Conservation (phyloP, 2,797 vertebrate genomes). For the Clarias pachynema region DNA sequence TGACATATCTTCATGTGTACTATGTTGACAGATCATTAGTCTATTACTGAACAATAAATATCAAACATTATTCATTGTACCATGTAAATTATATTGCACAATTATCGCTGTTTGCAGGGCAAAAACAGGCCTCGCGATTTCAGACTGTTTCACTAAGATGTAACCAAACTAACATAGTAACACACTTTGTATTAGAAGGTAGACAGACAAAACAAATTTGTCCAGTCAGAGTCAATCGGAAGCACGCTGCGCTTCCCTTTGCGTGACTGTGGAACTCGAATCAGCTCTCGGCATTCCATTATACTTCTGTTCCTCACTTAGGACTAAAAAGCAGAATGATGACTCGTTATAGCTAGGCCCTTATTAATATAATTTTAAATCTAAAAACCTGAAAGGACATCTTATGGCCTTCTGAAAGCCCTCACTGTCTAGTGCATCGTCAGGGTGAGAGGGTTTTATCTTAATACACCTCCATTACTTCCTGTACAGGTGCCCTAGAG, state of each 20-base stretch:
- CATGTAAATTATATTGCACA: conserved; percentile 36
- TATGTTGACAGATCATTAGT: conserved; percentile 38
- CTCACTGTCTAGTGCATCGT: conserved; percentile 29
- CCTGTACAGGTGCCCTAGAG: conserved; percentile 55
- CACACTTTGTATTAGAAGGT: conserved; percentile 4
- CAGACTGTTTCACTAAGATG: conserved; percentile 55
- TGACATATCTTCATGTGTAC: conserved; percentile 63
- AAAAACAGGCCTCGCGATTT: conserved; percentile 33
- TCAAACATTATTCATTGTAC: conserved; percentile 40
- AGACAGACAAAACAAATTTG: neutral
- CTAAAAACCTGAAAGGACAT: conserved; percentile 63
- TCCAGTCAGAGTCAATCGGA: conserved; percentile 13
- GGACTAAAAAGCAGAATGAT: conserved; percentile 15
- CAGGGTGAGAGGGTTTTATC: conserved; percentile 1
- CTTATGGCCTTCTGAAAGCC: conserved; percentile 49
- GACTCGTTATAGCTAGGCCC: conserved; percentile 35
- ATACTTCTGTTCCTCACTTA: conserved; percentile 30
- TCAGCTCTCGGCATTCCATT: conserved; percentile 51
- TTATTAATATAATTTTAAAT: conserved; percentile 55
- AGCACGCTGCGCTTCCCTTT: conserved; percentile 49
- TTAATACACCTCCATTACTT: conserved; percentile 33
- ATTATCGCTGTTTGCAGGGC: conserved; percentile 17
- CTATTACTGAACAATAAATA: conserved; percentile 43
- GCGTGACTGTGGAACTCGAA: conserved; percentile 52
- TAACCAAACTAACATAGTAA: conserved; percentile 38